These are phyloP conservation scores for Borostomias antarcticus DNA, from an alignment of 2,797 vertebrate genomes.

Conservation along the genomic window DNA sequence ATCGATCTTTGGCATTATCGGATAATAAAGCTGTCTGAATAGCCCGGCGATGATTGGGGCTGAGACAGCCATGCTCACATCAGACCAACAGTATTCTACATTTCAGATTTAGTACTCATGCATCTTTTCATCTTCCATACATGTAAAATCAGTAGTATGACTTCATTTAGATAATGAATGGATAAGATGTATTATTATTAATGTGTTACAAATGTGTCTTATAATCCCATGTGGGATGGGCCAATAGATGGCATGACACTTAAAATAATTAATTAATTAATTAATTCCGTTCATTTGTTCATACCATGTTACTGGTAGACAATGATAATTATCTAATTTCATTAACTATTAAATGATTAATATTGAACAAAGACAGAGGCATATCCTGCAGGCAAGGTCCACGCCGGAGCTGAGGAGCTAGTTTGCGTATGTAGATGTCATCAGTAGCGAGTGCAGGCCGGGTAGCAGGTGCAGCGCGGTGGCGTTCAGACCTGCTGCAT, in stretches of 20 bases:
- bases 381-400: not conserved
- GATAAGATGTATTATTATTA: not conserved
- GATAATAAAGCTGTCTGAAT: constrained; percentile 26
- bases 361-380: too few species aligned
- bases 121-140: too few species aligned
- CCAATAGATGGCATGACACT: too few species aligned
- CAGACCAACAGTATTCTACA: too few species aligned
- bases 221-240: too few species aligned
- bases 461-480: constrained; percentile 51
- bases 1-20: constrained; percentile 54
- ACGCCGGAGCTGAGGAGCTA: not conserved
- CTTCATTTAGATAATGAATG: constrained; percentile 36
- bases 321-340: too few species aligned
- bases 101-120: too few species aligned
- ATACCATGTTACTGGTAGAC: too few species aligned
- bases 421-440: constrained; percentile 73
- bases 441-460: constrained; percentile 56
- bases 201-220: too few species aligned
- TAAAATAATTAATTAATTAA: too few species aligned
- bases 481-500: constrained; percentile 51
- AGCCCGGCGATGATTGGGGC: not conserved
- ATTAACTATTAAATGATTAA: too few species aligned
- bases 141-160: not conserved
- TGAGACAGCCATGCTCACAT: not conserved
- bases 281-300: too few species aligned